A percentile compares a stretch with the other conserved stretches of the same genome.
These are phyloP conservation scores for Carcina quercana DNA, from an alignment of 2,888 invertebrate species.

Conservation along the genomic window DNA sequence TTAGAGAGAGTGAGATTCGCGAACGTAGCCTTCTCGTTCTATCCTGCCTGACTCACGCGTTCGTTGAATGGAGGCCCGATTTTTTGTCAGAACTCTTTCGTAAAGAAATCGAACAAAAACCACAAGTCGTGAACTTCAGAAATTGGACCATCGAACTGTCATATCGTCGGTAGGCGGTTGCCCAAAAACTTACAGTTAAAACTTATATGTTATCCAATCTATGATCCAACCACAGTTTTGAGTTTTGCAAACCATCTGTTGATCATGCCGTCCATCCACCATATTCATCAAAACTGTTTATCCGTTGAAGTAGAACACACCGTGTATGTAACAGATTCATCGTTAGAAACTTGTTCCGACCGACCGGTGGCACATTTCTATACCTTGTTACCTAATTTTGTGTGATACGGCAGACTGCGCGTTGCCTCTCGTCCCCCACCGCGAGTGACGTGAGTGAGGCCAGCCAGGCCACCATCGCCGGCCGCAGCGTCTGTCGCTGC, in stretches of 20 bases:
- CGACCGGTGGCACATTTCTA: slow-evolving; percentile 16
- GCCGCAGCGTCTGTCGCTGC: slow-evolving; percentile 21
- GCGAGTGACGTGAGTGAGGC: slow-evolving; percentile 32
- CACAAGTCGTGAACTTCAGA: slow-evolving; percentile 44
- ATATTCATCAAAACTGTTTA: no score
- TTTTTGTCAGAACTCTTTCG: slow-evolving; percentile 42
- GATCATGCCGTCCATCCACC: no score
- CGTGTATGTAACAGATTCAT: no score
- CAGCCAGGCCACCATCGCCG: slow-evolving; percentile 15
- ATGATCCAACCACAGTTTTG: no score
- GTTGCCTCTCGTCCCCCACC: slow-evolving; percentile 50
- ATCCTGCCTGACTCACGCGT: slow-evolving; percentile 28
- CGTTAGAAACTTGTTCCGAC: slow-evolving; percentile 13
- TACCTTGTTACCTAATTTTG: slow-evolving; percentile 29
- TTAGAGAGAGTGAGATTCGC: slow-evolving; percentile 43
- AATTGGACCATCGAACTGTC: slow-evolving; percentile 66
- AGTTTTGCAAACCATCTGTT: no score
- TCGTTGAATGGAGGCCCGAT: slow-evolving; percentile 48
- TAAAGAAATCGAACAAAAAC: slow-evolving; percentile 55
- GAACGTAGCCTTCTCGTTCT: slow-evolving; percentile 29
- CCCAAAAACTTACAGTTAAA: no score
- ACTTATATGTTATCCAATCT: no score
- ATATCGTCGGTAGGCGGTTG: no score
- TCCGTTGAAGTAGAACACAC: no score
- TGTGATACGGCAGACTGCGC: slow-evolving; percentile 42